Percentiles rank a stretch among this genome's conserved stretches.
phyloP scores from a whole-genome alignment of 2,797 vertebrate genomes.

The Anguilla megastoma region DNA sequence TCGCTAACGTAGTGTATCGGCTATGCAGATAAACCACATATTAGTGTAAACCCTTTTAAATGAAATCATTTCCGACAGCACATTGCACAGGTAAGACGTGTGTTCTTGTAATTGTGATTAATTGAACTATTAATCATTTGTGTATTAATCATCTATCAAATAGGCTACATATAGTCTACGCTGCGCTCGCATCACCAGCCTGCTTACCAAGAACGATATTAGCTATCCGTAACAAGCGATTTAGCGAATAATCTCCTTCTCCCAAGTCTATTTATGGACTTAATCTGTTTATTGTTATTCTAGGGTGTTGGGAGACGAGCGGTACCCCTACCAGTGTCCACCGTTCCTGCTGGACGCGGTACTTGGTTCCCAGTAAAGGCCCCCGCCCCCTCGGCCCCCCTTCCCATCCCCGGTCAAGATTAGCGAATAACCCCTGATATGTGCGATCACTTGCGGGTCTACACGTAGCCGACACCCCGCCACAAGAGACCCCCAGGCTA shows the following conservation, averaged over 20 bases:
- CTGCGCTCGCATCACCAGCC: background rate
- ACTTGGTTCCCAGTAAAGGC: background rate
- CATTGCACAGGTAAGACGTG: background rate
- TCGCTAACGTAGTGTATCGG: background rate
- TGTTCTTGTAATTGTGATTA: background rate
- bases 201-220: background rate
- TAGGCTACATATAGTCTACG: background rate
- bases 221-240: background rate
- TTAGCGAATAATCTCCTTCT: constrained; percentile 16
- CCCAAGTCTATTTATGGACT: background rate
- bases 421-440: constrained; percentile 15
- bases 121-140: background rate
- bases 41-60: background rate
- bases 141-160: background rate
- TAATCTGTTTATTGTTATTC: constrained; percentile 1
- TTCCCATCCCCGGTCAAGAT: constrained; percentile 9
- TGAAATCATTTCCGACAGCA: background rate
- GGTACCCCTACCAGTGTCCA: background rate
- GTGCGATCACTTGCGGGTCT: constrained; percentile 18
- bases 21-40: background rate
- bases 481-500: background rate
- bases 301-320: background rate
- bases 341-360: background rate
- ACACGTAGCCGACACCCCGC: background rate
- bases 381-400: background rate